These are phyloP conservation scores for Miichthys miiuy DNA, from an alignment of 2,797 vertebrate species.

Conservation along the genomic window DNA sequence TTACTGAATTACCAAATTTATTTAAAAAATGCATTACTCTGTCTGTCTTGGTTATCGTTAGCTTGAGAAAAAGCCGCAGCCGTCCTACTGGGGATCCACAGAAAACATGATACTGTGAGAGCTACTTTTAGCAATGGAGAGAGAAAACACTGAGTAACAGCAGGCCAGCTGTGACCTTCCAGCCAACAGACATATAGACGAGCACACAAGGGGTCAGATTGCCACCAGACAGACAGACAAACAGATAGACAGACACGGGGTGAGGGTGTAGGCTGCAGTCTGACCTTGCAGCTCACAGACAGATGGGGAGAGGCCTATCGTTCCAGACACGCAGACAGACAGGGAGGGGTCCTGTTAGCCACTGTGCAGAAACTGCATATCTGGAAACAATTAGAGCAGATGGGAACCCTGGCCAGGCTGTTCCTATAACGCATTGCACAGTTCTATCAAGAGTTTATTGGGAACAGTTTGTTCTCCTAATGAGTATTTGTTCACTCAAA, in stretches of 20 bases:
- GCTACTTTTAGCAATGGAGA: conserved; percentile 24
- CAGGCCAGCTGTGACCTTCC: conserved; percentile 42
- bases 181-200: conserved; percentile 21
- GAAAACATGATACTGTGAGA: conserved; percentile 10
- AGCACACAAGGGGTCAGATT: conserved; percentile 38
- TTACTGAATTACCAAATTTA: background rate
- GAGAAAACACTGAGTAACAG: conserved; percentile 26
- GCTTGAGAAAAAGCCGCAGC: background rate
- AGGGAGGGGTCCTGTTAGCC: conserved; percentile 77
- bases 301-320: conserved; percentile 69
- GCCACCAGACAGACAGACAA: conserved; percentile 74
- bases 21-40: background rate
- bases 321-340: conserved; percentile 78
- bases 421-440: conserved; percentile 55
- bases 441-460: conserved; percentile 46
- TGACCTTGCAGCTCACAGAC: conserved; percentile 78
- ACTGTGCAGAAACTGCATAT: conserved; percentile 76
- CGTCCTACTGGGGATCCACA: background rate
- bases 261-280: conserved; percentile 65
- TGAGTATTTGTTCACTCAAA: conserved; percentile 32
- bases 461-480: conserved; percentile 45
- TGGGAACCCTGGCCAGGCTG: conserved; percentile 56
- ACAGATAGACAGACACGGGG: conserved; percentile 44
- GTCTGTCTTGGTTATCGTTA: background rate
- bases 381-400: conserved; percentile 81